phyloP scores from a whole-genome alignment of 2,888 invertebrate species.

The Eristalinus aeneus region DNA sequence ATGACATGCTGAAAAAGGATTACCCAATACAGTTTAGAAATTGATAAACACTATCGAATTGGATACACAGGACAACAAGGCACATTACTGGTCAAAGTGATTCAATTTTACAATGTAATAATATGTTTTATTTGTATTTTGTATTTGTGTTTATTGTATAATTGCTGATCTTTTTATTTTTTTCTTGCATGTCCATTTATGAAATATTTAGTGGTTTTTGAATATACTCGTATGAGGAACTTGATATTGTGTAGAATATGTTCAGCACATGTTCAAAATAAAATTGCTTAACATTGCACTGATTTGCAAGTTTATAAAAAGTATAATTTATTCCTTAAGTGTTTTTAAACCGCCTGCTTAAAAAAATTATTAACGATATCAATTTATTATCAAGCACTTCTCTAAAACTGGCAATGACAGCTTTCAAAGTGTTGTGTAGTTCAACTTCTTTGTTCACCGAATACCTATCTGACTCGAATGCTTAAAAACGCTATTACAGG shows the following conservation, averaged over 20 bases:
- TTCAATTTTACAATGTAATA: background rate
- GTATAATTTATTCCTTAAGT: too few relatives aligned
- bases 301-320: too few relatives aligned
- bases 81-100: background rate
- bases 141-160: background rate
- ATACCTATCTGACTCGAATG: background rate
- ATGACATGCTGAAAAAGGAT: constrained; percentile 25
- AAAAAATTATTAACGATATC: background rate
- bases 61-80: background rate
- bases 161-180: background rate
- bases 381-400: background rate
- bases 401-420: background rate
- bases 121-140: background rate
- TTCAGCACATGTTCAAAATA: background rate
- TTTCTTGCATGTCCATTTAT: background rate
- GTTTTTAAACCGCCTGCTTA: too few relatives aligned
- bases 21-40: constrained; percentile 12
- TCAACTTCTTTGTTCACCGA: background rate
- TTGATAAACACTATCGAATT: constrained; percentile 3
- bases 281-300: background rate
- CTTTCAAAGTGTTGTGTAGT: background rate
- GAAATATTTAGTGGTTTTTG: background rate
- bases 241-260: background rate
- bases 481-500: background rate
- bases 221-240: too few relatives aligned